A percentile compares a stretch with the other conserved stretches of the same genome.
phyloP scores from a whole-genome alignment of 2,888 invertebrate species.

The Napeogenes inachia region DNA sequence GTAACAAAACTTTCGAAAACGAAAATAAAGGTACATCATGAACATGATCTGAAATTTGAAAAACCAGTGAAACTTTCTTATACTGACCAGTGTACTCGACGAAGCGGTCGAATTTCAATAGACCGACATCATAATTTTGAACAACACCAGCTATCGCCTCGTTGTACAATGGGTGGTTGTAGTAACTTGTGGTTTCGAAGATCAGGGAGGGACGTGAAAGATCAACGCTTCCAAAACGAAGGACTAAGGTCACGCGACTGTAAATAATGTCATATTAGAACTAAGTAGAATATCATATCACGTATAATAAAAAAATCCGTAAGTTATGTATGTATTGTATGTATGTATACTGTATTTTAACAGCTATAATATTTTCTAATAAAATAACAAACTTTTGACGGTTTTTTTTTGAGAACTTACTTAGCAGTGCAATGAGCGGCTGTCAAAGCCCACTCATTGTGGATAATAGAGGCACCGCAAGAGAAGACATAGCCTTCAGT shows the following conservation, averaged over 20 bases:
- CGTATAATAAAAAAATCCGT: too few species aligned
- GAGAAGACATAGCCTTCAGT: conserved; percentile 40
- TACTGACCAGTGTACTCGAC: conserved; percentile 39
- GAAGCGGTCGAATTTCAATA: conserved; percentile 42
- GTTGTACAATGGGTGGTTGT: conserved; percentile 51
- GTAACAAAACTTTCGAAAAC: too few species aligned
- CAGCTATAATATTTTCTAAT: too few species aligned
- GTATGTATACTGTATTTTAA: too few species aligned
- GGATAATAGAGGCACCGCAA: conserved; percentile 52
- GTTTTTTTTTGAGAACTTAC: conserved; percentile 31
- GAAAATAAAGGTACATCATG: too few species aligned
- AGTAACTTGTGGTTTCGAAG: conserved; percentile 50
- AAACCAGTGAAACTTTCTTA: not conserved
- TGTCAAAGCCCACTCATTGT: conserved; percentile 28
- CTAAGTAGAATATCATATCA: too few species aligned
- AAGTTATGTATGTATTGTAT: too few species aligned
- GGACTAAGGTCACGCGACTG: conserved; percentile 47
- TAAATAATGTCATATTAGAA: not conserved
- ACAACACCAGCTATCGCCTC: conserved; percentile 37
- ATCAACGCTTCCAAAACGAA: conserved; percentile 49
- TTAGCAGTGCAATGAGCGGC: conserved; percentile 53
- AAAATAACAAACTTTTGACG: too few species aligned
- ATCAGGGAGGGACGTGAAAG: conserved; percentile 42
- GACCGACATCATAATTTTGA: conserved; percentile 54
- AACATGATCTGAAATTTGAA: too few species aligned